Conservation (phyloP, 2,888 invertebrate genomes). For the Biston betularia region DNA sequence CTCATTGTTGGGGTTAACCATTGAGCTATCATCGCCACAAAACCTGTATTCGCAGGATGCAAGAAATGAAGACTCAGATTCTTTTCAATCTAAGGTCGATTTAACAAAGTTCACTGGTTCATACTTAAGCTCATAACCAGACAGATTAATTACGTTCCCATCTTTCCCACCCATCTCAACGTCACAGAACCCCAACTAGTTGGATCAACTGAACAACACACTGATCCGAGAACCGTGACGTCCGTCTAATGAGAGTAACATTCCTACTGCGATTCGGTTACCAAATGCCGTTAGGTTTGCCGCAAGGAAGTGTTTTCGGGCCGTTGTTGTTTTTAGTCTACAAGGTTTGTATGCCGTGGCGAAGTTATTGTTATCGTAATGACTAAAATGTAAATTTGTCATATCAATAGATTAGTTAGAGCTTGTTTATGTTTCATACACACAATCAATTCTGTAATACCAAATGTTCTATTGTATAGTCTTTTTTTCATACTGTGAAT, state of each 20-base stretch:
- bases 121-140: constrained; percentile 22
- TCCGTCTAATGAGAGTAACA: constrained; percentile 46
- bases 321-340: constrained; percentile 25
- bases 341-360: constrained; percentile 6
- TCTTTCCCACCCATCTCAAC: constrained; percentile 39
- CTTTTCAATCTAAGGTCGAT: too few species aligned
- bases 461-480: neutral
- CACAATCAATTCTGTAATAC: neutral
- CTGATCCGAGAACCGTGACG: constrained; percentile 50
- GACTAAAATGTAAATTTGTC: neutral
- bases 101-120: neutral
- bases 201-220: constrained; percentile 16
- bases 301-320: constrained; percentile 37
- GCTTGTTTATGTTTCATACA: constrained; percentile 2
- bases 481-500: neutral
- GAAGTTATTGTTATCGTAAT: constrained; percentile 6
- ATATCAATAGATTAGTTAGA: neutral
- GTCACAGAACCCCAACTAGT: constrained; percentile 35
- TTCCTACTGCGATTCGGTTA: constrained; percentile 39
- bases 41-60: too few species aligned
- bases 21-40: too few species aligned
- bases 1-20: too few species aligned
- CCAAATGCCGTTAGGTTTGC: constrained; percentile 35
- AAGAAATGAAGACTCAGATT: too few species aligned
- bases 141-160: constrained; percentile 33